Evolutionary conservation across 2,113 vertebrate genomes (phyloP).

Genomic region (Piprites chloris): DNA sequence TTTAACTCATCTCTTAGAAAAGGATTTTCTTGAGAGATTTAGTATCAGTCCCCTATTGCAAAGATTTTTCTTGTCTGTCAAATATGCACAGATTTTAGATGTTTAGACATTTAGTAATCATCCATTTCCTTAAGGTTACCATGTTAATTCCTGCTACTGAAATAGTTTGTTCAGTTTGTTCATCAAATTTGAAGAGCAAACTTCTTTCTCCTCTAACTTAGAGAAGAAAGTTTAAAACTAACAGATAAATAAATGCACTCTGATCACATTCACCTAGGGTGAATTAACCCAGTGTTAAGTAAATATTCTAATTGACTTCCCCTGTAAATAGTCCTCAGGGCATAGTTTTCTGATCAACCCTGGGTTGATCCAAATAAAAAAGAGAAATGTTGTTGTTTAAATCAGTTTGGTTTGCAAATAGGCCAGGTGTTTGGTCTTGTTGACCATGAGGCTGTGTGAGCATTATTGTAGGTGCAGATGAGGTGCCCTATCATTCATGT

Average conservation of each 20-base stretch:
- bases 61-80: neutral
- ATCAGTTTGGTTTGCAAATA: neutral
- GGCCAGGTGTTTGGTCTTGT: neutral
- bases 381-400: neutral
- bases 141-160: neutral
- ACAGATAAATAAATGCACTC: neutral
- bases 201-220: neutral
- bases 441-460: neutral
- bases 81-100: neutral
- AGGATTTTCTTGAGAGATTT: neutral
- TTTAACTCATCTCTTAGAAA: neutral
- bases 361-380: neutral
- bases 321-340: neutral
- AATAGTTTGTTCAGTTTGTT: neutral
- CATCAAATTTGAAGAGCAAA: neutral
- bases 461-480: neutral
- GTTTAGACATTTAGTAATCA: neutral
- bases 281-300: neutral
- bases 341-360: neutral
- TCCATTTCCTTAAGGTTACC: neutral
- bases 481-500: rapidly evolving
- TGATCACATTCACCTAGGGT: neutral
- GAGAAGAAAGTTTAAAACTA: neutral
- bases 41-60: neutral
- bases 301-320: neutral